Percentiles rank a stretch among this genome's conserved stretches.
Evolutionary conservation across 2,797 vertebrate species (phyloP).

Genomic region (Mus caroli): DNA sequence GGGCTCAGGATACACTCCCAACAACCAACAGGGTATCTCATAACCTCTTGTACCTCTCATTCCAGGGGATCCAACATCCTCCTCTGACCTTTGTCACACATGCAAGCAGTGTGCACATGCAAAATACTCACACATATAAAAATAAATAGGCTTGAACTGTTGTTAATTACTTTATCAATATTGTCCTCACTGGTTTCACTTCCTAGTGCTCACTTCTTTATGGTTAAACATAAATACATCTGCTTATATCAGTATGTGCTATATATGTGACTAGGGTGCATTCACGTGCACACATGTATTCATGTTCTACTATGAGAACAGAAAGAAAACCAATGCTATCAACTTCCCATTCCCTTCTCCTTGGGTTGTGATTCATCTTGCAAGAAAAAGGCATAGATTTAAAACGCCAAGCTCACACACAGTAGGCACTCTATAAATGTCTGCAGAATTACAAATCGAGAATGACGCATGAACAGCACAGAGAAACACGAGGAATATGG

Average conservation of each 20-base stretch:
- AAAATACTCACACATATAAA: neutral
- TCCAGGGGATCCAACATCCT: neutral
- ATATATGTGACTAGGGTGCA: neutral
- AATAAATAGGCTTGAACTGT: neutral
- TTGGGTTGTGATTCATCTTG: neutral
- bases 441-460: neutral
- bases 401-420: neutral
- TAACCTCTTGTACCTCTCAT: neutral
- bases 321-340: neutral
- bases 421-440: neutral
- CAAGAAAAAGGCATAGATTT: neutral
- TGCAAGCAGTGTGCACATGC: neutral
- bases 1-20: neutral
- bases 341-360: neutral
- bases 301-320: neutral
- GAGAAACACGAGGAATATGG: neutral
- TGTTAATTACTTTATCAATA: slow-evolving; percentile 35
- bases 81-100: neutral
- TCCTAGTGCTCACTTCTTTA: neutral
- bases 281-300: neutral
- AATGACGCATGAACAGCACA: neutral
- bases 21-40: neutral
- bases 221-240: neutral
- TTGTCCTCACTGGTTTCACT: neutral
- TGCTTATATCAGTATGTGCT: no score